Evolutionary conservation across 2,113 vertebrate genomes (phyloP).

Genomic region (Crotalus tigris): DNA sequence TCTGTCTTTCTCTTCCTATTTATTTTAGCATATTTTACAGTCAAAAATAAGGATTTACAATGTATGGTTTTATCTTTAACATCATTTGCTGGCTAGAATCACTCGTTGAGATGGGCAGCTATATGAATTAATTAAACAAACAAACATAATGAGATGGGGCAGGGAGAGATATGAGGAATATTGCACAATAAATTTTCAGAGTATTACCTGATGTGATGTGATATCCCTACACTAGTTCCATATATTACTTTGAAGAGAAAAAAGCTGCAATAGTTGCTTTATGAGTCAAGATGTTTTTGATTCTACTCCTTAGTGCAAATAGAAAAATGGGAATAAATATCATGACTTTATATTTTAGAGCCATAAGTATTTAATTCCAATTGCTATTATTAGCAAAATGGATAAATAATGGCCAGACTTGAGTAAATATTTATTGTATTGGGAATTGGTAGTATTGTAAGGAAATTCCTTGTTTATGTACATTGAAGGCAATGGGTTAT

Average conservation of each 20-base stretch:
- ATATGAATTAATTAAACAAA: neutral
- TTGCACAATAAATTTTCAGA: constrained; percentile 24
- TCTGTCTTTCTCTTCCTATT: neutral
- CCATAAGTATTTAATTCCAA: neutral
- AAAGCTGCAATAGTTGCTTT: constrained; percentile 40
- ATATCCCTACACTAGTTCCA: neutral
- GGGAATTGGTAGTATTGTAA: neutral
- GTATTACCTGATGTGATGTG: neutral
- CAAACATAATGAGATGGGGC: neutral
- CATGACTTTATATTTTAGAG: neutral
- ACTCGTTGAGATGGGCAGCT: neutral
- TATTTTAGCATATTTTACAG: neutral
- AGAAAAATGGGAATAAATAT: constrained; percentile 27
- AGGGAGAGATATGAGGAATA: neutral
- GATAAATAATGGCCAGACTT: neutral
- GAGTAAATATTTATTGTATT: constrained; percentile 5
- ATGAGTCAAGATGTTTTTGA: constrained; percentile 62
- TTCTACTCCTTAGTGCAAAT: constrained; percentile 29
- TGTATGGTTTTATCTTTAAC: neutral
- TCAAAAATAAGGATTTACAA: neutral
- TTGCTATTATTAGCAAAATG: neutral
- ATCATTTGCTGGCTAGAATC: neutral
- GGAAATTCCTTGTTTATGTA: constrained; percentile 26
- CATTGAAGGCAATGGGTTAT: constrained; percentile 32
- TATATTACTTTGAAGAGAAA: constrained; percentile 37